These are phyloP conservation scores for Mythimna albipuncta DNA, from an alignment of 2,888 invertebrate species.

Conservation along the genomic window DNA sequence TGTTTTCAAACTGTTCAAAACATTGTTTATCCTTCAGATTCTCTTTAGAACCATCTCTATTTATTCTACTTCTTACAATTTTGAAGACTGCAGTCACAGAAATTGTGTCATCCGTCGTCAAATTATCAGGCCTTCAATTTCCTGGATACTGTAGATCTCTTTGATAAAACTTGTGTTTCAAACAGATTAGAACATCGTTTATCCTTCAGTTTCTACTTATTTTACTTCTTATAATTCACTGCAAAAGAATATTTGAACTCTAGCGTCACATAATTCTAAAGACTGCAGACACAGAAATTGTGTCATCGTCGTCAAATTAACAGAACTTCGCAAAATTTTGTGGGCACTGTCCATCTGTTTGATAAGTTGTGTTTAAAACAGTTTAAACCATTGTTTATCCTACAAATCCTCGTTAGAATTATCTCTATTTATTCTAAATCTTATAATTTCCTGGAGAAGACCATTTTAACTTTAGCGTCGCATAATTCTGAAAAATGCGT, in stretches of 20 bases:
- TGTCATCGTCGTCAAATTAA: conserved; percentile 1
- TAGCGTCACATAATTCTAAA: conserved; percentile 3
- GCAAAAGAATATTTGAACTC: neutral
- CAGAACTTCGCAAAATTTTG: too few relatives aligned
- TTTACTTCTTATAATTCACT: neutral
- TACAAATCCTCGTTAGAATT: neutral
- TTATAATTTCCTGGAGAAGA: neutral
- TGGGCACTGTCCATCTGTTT: neutral
- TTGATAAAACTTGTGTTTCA: neutral
- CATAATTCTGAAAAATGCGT: conserved; percentile 10
- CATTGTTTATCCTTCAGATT: too few relatives aligned
- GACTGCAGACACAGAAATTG: neutral
- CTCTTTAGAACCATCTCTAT: too few relatives aligned
- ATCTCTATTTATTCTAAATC: neutral
- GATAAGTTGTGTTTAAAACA: neutral
- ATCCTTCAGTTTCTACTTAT: neutral
- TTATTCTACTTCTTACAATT: too few relatives aligned
- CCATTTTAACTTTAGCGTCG: neutral
- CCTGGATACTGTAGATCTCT: neutral
- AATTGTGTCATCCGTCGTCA: too few relatives aligned
- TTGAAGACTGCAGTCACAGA: too few relatives aligned
- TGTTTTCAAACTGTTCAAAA: too few relatives aligned
- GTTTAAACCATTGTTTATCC: neutral
- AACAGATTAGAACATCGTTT: neutral
- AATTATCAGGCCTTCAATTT: neutral